Conservation (phyloP, 1,140 invertebrate species). For the Hylaeus anthracinus region DNA sequence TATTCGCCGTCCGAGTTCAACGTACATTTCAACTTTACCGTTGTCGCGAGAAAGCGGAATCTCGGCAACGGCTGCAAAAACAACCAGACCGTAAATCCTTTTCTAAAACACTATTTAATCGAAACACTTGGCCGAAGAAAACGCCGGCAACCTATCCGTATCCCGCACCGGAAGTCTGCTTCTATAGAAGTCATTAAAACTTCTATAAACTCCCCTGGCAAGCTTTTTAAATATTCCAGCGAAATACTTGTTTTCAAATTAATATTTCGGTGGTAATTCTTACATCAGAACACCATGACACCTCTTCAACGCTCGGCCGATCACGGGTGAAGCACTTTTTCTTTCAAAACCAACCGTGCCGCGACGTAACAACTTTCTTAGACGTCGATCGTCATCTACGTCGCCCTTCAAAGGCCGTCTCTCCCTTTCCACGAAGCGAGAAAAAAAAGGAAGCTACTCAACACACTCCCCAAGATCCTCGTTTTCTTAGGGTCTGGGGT, state of each 20-base stretch:
- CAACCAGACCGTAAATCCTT: constrained; percentile 41
- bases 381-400: constrained; percentile 7
- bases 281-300: no score
- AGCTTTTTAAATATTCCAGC: no score
- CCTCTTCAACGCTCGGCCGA: no score
- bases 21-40: constrained; percentile 45
- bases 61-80: constrained; percentile 36
- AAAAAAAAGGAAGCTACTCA: not conserved
- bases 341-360: not conserved
- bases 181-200: not conserved
- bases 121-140: constrained; percentile 4
- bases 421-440: not conserved
- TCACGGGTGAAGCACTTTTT: not conserved
- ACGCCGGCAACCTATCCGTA: not conserved
- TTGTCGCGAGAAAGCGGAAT: constrained; percentile 12
- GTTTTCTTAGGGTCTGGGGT: not conserved
- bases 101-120: constrained; percentile 52
- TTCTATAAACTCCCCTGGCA: not conserved
- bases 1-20: constrained; percentile 38
- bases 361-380: not conserved
- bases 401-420: not conserved
- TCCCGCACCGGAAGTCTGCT: not conserved
- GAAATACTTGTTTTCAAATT: no score
- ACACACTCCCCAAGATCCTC: not conserved
- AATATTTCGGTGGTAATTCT: no score